Base-by-base conservation (phyloP, 2,888 invertebrate species). In the Catocala fraxini region DNA sequence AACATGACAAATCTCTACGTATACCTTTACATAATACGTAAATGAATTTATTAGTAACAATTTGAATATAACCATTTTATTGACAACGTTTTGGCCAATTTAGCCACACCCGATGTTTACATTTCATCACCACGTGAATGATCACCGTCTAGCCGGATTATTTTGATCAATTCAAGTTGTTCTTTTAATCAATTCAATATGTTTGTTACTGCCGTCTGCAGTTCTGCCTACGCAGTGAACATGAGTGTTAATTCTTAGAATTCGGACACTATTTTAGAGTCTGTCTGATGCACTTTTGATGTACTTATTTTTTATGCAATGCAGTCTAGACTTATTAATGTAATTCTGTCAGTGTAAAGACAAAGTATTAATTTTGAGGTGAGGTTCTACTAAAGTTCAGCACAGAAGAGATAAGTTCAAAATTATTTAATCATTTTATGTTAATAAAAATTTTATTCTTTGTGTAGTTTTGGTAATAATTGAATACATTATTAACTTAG, bases 121-220 rank as follows among this genome's bases (percentile, higher is more conserved):
- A 51, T 65, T 76, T 68, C 77, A 59, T 73, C 63, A 65, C 12
- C 12, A 51, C 35, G 33, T 51, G 65, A 67, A 73, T 70, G 48
- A 63, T 25, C 63, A 60, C 42, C 47, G 52, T 63, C 57, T 51
- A 10, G 41, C 10, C 25, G 55, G 9, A 49, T 55, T 53, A 39
- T 63, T 64, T 55, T 64, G 67, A 61, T 63, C 49, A 47, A 58
- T 56, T 70, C 56, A 45, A n/a, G 63, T 42, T 65, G 62, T 70
- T 62, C 62, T 62, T 67, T 64, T 58, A 56, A 49, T 48, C n/a
- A 34, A n/a, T 56, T 71, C 61, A 58, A 48, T 58, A 46, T 42
- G 46, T 46, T 51, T 53, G 46, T 13, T 57, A 56, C 54, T 56
- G 51, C 54, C 58, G 60, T 57, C n/a, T n/a, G 41, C 61, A 51